Conservation (phyloP, 2,797 vertebrate genomes). For the Salarias fasciatus region DNA sequence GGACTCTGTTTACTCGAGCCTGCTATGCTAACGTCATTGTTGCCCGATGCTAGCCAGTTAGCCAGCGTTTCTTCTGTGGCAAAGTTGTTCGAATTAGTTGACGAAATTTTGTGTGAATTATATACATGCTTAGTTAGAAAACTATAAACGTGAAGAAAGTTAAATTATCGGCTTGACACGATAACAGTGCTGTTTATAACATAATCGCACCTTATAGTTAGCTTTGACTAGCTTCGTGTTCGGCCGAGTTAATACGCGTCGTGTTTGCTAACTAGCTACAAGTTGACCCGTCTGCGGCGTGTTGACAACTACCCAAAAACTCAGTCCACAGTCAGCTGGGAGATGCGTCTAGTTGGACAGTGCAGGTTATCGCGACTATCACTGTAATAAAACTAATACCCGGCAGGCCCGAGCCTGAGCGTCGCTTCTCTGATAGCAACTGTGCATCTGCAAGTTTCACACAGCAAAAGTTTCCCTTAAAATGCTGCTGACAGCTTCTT, state of each 20-base stretch:
- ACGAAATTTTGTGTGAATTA: neutral
- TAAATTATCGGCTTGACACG: fast-evolving
- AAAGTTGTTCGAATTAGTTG: neutral
- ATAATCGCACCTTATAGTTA: neutral
- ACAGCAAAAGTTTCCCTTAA: neutral
- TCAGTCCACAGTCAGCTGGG: neutral
- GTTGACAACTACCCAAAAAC: constrained; percentile 24
- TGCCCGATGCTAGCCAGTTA: constrained; percentile 54
- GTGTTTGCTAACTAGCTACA: constrained; percentile 3
- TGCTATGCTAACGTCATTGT: constrained; percentile 37
- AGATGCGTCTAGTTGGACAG: neutral
- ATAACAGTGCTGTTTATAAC: neutral
- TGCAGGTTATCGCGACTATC: neutral
- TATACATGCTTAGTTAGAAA: neutral
- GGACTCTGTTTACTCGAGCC: constrained; percentile 3
- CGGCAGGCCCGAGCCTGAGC: neutral
- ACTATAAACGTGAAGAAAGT: fast-evolving
- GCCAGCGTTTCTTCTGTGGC: constrained; percentile 11
- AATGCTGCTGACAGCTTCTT: neutral
- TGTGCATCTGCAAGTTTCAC: neutral
- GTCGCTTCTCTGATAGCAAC: neutral
- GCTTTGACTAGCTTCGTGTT: neutral
- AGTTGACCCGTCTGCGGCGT: constrained; percentile 14
- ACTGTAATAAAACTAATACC: neutral
- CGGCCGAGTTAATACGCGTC: no score